Percentiles rank a stretch among this genome's conserved stretches.
These are phyloP conservation scores for Panopea generosa DNA, from an alignment of 2,888 invertebrate genomes.

Conservation along the genomic window DNA sequence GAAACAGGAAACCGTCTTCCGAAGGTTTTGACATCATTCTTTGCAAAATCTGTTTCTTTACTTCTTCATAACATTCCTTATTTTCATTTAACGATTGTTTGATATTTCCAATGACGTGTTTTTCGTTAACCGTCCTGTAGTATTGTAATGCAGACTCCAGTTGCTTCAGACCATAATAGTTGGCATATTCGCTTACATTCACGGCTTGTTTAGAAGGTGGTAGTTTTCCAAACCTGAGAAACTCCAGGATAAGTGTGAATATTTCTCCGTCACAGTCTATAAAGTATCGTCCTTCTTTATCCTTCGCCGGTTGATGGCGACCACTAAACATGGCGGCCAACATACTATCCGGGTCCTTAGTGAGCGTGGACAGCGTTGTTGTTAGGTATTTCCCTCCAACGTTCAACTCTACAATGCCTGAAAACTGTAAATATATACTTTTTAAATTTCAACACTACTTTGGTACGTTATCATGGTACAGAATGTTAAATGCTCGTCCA, in stretches of 20 bases:
- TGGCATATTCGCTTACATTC: constrained; percentile 70
- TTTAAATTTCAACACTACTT: too few species aligned
- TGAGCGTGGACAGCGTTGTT: constrained; percentile 65
- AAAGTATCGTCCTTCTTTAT: constrained; percentile 67
- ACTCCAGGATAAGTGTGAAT: constrained; percentile 69
- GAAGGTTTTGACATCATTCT: too few species aligned
- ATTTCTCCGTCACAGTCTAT: constrained; percentile 68
- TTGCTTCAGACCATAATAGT: constrained; percentile 69
- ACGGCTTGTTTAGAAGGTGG: constrained; percentile 67
- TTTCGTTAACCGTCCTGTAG: too few species aligned
- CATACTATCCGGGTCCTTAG: constrained; percentile 65
- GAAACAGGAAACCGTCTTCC: too few species aligned
- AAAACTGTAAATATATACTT: too few species aligned
- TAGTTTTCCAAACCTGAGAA: constrained; percentile 64
- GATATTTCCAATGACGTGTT: too few species aligned
- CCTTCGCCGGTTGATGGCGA: constrained; percentile 55
- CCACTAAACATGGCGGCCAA: constrained; percentile 74
- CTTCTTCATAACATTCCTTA: too few species aligned
- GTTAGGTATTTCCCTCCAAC: constrained; percentile 68
- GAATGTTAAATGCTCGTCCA: too few species aligned
- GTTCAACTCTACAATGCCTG: too few species aligned
- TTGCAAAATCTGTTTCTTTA: too few species aligned
- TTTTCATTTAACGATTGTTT: too few species aligned
- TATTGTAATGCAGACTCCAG: constrained; percentile 25
- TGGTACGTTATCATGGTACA: too few species aligned